A percentile compares a stretch with the other conserved stretches of the same genome.
phyloP scores from a whole-genome alignment of 2,888 invertebrate species.

The Chloroclystis v-ata region DNA sequence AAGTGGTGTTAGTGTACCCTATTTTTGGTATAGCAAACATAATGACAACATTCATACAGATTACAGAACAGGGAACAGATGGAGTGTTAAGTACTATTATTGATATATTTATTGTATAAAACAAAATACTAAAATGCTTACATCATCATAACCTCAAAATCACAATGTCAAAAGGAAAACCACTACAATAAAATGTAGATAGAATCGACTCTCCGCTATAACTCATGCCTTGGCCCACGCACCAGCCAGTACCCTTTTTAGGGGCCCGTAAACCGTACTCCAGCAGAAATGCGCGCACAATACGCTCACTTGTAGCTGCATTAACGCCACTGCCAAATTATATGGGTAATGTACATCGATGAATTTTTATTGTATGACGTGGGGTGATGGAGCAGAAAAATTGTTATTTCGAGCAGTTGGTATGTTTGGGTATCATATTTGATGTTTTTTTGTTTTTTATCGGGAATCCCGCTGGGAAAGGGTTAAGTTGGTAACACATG shows the following conservation, averaged over 20 bases:
- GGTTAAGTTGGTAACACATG: constrained; percentile 11
- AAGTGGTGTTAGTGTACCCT: too few species aligned
- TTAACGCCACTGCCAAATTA: constrained; percentile 28
- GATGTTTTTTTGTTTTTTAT: constrained; percentile 18
- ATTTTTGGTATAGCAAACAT: too few species aligned
- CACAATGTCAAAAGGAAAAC: too few species aligned
- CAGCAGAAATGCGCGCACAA: constrained; percentile 37
- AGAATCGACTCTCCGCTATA: neutral
- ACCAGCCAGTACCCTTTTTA: constrained; percentile 58
- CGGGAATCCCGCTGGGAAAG: constrained; percentile 12
- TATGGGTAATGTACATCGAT: constrained; percentile 24
- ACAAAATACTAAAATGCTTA: too few species aligned
- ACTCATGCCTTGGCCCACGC: constrained; percentile 22
- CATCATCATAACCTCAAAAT: too few species aligned
- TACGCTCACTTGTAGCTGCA: constrained; percentile 37
- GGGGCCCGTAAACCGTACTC: constrained; percentile 54
- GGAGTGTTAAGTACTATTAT: too few species aligned
- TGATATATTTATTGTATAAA: too few species aligned
- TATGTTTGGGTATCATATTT: constrained; percentile 21
- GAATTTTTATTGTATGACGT: constrained; percentile 24
- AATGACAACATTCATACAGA: too few species aligned
- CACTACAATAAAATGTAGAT: too few species aligned
- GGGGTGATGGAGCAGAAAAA: constrained; percentile 21
- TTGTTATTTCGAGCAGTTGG: constrained; percentile 22
- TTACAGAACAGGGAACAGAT: too few species aligned